Evolutionary conservation across 2,113 vertebrate species (phyloP), one percentile per base, ranked within the genome.

Genomic region (Verasper variegatus): DNA sequence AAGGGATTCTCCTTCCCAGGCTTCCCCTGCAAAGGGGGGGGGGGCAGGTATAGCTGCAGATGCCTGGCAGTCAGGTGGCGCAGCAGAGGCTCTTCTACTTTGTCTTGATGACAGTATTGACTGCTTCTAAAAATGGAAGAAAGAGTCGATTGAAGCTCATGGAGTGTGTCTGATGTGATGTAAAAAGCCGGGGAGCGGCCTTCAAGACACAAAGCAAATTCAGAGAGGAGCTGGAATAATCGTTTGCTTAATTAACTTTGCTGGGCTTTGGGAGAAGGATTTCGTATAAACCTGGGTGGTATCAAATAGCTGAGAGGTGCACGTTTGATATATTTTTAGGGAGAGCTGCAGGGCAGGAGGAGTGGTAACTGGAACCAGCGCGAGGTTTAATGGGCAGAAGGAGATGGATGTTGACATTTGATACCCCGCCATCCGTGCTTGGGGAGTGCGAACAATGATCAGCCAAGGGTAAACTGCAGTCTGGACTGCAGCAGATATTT

Each of bases 1-100:
- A 87, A 91, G 86, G 91, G 91, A 90, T 90, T 92, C 86, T 91
- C 89, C 84, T 87, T 78, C 75, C 31, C 72, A 89, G 90, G 91
- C 87, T 90, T 89, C 72, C 90, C 88, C 89, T 66, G 69, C 71
- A 65, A 65, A 52, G n/a, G 42, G 71, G 18, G 11, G 45, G 23
- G 37, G 2, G 12, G 71, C 62, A 78, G 74, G 67, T 72, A 21
- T 15, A 64, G 70, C 71, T 65, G 73, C 42, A 82, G 82, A 76
- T 20, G 40, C 65, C 63, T 60, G 74, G 49, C 24, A 74, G 71
- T 86, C 79, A 85, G 68, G 66, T 62, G 83, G 61, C 5, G 47
- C 74, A 63, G 57, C 66, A 64, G 37, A 11, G 47, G 31, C 73
- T 72, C 65, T 9, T 64, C 68, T 20, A 62, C 78, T 79, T 72